Percentiles rank a stretch among this genome's conserved stretches.
These are phyloP conservation scores for Rhogogaster chlorosoma DNA, from an alignment of 2,888 invertebrate genomes.

Conservation along the genomic window DNA sequence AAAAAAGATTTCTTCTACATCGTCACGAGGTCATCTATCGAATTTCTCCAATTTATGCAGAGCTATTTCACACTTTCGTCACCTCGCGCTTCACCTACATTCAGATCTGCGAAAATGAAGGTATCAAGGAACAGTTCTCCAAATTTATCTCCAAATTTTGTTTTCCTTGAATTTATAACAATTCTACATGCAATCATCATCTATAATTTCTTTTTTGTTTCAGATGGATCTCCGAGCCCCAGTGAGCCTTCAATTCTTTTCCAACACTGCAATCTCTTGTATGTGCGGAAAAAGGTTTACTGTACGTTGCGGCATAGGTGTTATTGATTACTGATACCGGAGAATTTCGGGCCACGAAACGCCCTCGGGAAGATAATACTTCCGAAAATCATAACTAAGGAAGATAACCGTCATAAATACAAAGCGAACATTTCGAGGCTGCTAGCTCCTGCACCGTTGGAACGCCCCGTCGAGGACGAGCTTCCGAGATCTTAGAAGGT, in stretches of 20 bases:
- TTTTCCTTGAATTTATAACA: background rate
- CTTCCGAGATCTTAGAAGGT: background rate
- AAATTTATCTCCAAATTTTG: background rate
- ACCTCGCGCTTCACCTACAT: background rate
- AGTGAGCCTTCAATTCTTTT: background rate
- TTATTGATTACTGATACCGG: slow-evolving; percentile 48
- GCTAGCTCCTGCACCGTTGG: slow-evolving; percentile 3
- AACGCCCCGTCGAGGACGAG: slow-evolving; percentile 34
- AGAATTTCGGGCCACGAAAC: slow-evolving; percentile 28
- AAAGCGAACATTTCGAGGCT: slow-evolving; percentile 48
- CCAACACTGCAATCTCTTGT: background rate
- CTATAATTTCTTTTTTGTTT: background rate
- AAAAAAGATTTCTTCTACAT: background rate
- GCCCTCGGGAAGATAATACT: slow-evolving; percentile 49
- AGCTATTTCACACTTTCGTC: background rate
- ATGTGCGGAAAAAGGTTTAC: background rate
- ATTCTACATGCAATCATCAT: background rate
- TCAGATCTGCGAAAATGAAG: background rate
- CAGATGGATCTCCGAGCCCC: background rate
- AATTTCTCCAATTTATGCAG: background rate
- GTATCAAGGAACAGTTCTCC: background rate
- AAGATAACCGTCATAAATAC: slow-evolving; percentile 54
- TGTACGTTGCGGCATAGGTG: background rate
- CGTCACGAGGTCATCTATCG: background rate
- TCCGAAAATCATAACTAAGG: slow-evolving; percentile 54